Percentiles rank a stretch among this genome's conserved stretches.
phyloP scores from a whole-genome alignment of 2,888 invertebrate species.

The Gari tellinella region DNA sequence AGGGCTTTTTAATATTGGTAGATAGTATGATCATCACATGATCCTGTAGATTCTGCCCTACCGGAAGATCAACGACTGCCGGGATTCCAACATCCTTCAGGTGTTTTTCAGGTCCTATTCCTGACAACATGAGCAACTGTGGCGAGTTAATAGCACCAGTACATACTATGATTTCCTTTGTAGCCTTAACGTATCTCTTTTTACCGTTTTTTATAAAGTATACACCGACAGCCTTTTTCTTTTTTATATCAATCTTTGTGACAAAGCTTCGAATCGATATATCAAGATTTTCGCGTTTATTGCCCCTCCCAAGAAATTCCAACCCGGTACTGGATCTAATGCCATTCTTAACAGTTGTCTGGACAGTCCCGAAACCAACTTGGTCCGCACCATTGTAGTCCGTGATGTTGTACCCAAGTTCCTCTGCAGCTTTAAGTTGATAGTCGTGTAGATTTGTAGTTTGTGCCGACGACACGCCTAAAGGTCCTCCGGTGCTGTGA shows the following conservation, averaged over 20 bases:
- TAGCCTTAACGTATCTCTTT: slow-evolving; percentile 59
- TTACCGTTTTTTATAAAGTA: slow-evolving; percentile 64
- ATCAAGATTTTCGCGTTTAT: slow-evolving; percentile 23
- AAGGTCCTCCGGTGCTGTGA: slow-evolving; percentile 2
- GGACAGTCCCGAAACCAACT: background rate
- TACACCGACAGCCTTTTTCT: slow-evolving; percentile 68
- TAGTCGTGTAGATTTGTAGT: background rate
- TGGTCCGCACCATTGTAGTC: slow-evolving; percentile 33
- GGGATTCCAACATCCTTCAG: slow-evolving; percentile 78
- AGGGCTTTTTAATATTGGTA: slow-evolving; percentile 26
- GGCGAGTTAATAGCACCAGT: slow-evolving; percentile 83
- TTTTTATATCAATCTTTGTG: slow-evolving; percentile 68
- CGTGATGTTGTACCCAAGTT: slow-evolving; percentile 21
- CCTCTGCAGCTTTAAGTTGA: slow-evolving; percentile 11
- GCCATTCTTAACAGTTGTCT: background rate
- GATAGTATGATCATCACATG: slow-evolving; percentile 20
- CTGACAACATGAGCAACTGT: slow-evolving; percentile 44
- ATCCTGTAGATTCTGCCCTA: slow-evolving; percentile 40
- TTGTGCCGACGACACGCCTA: background rate
- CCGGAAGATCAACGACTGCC: slow-evolving; percentile 76
- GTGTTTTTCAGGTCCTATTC: slow-evolving; percentile 49
- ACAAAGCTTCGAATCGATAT: slow-evolving; percentile 46
- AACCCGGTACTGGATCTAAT: slow-evolving; percentile 6
- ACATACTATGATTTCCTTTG: slow-evolving; percentile 76
- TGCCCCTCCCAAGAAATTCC: slow-evolving; percentile 5